Percentiles rank a stretch among this genome's conserved stretches.
Conservation (phyloP, 2,113 vertebrate species). For the human (Homo sapiens) region DNA sequence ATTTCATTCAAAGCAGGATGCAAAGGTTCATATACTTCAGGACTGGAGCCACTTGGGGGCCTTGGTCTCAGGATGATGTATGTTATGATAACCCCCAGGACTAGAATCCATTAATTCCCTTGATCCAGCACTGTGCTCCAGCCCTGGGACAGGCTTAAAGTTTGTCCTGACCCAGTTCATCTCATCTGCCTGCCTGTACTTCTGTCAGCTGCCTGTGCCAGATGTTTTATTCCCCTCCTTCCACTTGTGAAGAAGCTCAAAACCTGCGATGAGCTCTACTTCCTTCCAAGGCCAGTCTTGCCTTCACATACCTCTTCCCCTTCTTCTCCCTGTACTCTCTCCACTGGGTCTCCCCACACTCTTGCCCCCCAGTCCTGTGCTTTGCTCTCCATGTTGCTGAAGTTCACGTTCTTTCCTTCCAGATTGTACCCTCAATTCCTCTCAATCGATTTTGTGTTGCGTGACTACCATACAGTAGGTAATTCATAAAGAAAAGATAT, state of each 20-base stretch:
- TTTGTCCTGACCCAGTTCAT: neutral
- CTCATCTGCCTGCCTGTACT: neutral
- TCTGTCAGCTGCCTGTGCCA: neutral
- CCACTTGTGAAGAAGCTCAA: neutral
- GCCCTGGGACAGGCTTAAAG: neutral
- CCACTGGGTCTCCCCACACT: too few species aligned
- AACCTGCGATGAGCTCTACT: neutral
- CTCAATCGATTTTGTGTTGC: neutral
- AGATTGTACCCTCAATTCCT: neutral
- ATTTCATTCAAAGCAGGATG: neutral
- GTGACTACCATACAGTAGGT: neutral
- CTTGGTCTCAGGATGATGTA: neutral
- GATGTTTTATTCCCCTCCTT: neutral
- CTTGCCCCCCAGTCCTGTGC: rapidly evolving
- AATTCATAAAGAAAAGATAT: neutral
- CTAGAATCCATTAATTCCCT: neutral
- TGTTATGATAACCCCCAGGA: too few species aligned
- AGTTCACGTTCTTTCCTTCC: neutral
- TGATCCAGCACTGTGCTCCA: neutral
- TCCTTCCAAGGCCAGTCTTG: neutral
- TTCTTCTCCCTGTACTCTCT: neutral
- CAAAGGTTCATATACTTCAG: neutral
- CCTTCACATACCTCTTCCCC: neutral
- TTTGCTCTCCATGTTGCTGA: neutral
- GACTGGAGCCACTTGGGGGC: neutral